Percentiles rank a stretch among this genome's conserved stretches.
Evolutionary conservation across 2,113 vertebrate species (phyloP).

Genomic region (Phainopepla nitens): DNA sequence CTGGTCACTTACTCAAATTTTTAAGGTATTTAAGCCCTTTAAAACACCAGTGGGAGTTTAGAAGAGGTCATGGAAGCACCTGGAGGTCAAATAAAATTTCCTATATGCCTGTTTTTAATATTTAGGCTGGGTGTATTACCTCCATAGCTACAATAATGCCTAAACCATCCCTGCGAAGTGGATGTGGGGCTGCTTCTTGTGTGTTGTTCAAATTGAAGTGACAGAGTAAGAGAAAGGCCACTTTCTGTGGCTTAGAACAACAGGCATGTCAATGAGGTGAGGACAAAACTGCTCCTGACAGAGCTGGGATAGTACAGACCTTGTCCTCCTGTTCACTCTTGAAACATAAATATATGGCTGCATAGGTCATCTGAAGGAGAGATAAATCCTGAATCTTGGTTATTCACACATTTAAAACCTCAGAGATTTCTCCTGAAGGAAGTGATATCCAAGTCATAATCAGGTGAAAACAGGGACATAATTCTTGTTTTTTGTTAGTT

Average conservation of each 20-base stretch:
- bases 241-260: not conserved
- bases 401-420: not conserved
- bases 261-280: not conserved
- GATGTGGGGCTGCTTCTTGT: not conserved
- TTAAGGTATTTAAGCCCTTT: not conserved
- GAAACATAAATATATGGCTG: not conserved
- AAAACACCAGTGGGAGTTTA: not conserved
- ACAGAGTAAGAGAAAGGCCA: not conserved
- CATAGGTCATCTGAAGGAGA: not conserved
- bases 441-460: not conserved
- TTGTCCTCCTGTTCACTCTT: not conserved
- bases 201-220: not conserved
- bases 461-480: not conserved
- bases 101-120: not conserved
- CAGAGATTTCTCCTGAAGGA: not conserved
- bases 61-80: not conserved
- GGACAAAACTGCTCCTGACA: not conserved
- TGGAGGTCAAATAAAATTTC: not conserved
- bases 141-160: not conserved
- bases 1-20: not conserved
- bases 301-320: not conserved
- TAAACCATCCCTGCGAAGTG: not conserved
- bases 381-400: not conserved
- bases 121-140: not conserved
- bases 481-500: not conserved